A percentile compares a stretch with the other conserved stretches of the same genome.
phyloP scores from a whole-genome alignment of 2,797 vertebrate species.

The Pangasius krempfi region DNA sequence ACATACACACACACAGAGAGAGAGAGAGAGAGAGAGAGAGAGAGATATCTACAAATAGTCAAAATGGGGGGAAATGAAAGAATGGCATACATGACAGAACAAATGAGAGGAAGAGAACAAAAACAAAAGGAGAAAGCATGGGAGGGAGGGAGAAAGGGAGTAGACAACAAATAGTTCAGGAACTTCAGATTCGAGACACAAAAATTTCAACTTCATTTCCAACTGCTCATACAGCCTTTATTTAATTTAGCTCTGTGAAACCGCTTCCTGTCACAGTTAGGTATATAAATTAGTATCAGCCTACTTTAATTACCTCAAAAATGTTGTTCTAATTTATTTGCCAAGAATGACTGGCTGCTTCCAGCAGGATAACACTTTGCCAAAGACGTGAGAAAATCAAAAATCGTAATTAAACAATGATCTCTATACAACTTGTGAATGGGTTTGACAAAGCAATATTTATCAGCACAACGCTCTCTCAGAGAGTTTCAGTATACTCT shows the following conservation, averaged over 20 bases:
- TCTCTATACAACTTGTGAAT: too few species aligned
- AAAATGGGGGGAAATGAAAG: neutral
- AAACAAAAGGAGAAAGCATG: neutral
- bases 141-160: neutral
- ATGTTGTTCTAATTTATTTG: neutral
- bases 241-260: constrained; percentile 1
- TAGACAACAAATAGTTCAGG: constrained; percentile 29
- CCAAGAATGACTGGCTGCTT: neutral
- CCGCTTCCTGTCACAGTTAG: neutral
- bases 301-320: neutral
- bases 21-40: neutral
- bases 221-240: neutral
- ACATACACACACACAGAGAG: neutral
- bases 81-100: neutral
- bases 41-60: neutral
- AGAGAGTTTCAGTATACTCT: neutral
- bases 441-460: neutral
- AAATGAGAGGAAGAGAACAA: constrained; percentile 1
- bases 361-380: neutral
- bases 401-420: neutral
- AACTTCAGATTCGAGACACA: constrained; percentile 23
- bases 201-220: neutral
- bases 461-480: neutral
- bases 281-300: neutral
- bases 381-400: neutral